Conservation (phyloP, 2,888 invertebrate species). For the Oxystoma pomonae region DNA sequence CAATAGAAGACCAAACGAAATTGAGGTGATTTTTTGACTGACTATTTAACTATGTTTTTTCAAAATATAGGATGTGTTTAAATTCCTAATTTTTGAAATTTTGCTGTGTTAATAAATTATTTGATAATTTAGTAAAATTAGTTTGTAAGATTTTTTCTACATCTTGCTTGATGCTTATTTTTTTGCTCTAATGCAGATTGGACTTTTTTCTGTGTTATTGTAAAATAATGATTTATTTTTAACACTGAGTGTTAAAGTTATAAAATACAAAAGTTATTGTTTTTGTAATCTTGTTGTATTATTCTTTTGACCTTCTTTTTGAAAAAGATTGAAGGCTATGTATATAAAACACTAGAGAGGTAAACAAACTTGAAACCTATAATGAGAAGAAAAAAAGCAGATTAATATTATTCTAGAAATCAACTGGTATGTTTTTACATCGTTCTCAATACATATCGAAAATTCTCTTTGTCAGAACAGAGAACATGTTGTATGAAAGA, state of each 20-base stretch:
- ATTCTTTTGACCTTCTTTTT: background rate
- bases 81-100: slow-evolving; percentile 10
- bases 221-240: background rate
- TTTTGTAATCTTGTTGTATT: background rate
- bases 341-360: too few relatives aligned
- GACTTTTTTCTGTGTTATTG: background rate
- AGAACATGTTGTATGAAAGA: too few relatives aligned
- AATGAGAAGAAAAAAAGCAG: too few relatives aligned
- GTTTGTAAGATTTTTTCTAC: background rate
- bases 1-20: background rate
- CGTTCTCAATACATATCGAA: too few relatives aligned
- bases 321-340: too few relatives aligned
- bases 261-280: background rate
- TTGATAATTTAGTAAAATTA: background rate
- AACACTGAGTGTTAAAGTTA: background rate
- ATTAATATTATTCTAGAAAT: too few relatives aligned
- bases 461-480: too few relatives aligned
- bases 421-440: too few relatives aligned
- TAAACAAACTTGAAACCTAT: too few relatives aligned
- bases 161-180: too few relatives aligned
- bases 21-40: slow-evolving; percentile 16
- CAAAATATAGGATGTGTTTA: too few relatives aligned
- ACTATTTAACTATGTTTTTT: slow-evolving; percentile 20
- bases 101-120: slow-evolving; percentile 1
- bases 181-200: background rate